Percentiles rank a stretch among this genome's conserved stretches.
These are phyloP conservation scores for Neotoma lepida DNA, from an alignment of 2,113 vertebrate species.

Conservation along the genomic window DNA sequence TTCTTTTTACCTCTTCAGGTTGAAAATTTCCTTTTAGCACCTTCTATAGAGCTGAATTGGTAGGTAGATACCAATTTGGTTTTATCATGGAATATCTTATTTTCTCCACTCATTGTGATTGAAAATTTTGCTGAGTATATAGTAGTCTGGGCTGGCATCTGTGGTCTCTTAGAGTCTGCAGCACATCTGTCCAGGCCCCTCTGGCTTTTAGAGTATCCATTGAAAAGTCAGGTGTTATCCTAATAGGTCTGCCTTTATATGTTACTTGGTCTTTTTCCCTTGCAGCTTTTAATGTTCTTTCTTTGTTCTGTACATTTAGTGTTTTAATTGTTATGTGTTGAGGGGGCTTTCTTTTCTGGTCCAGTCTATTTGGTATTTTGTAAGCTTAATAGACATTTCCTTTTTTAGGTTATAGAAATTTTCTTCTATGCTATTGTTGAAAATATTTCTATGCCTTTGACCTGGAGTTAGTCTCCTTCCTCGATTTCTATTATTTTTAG, in stretches of 20 bases:
- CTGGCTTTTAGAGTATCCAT: not conserved
- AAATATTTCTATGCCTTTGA: not conserved
- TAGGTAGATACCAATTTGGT: not conserved
- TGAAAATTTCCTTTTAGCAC: not conserved
- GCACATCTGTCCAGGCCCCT: not conserved
- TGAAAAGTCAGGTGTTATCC: not conserved
- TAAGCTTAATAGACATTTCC: not conserved
- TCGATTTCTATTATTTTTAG: not conserved
- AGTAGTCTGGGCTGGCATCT: not conserved
- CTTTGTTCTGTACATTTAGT: not conserved
- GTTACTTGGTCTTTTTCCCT: not conserved
- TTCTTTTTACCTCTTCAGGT: not conserved
- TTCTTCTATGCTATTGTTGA: not conserved
- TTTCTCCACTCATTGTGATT: not conserved
- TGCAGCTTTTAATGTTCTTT: not conserved
- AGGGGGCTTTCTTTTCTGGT: not conserved
- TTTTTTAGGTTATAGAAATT: not conserved
- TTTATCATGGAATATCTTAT: not conserved
- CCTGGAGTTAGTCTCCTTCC: not conserved
- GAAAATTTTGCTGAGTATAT: not conserved
- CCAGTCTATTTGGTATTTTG: not conserved
- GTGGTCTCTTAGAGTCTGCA: not conserved
- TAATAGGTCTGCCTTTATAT: not conserved
- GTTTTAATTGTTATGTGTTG: not conserved
- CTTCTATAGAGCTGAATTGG: not conserved